Percentiles rank a stretch among this genome's conserved stretches.
phyloP scores from a whole-genome alignment of 2,113 vertebrate species.

The Dicentrarchus labrax region DNA sequence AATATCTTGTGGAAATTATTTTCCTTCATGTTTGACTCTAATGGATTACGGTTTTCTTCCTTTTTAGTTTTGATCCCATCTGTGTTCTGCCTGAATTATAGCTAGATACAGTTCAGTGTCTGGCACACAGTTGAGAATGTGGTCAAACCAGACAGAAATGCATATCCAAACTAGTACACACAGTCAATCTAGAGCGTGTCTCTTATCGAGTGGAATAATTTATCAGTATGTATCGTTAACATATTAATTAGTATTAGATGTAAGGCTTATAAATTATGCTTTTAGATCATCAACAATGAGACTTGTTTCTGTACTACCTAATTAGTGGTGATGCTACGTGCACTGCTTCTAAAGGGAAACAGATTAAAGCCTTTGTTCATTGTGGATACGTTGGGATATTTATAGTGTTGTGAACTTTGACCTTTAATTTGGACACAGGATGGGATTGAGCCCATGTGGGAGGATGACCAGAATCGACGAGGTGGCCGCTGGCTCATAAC shows the following conservation, averaged over 20 bases:
- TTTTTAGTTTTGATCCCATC: not conserved
- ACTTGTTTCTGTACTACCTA: too few species aligned
- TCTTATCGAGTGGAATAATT: not conserved
- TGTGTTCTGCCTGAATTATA: not conserved
- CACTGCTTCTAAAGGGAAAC: not conserved
- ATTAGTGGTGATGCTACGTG: not conserved
- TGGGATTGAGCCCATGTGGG: slow-evolving; percentile 99
- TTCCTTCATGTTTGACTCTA: not conserved
- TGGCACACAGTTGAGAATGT: not conserved
- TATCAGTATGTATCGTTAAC: not conserved
- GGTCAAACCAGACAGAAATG: not conserved
- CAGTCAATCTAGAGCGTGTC: not conserved
- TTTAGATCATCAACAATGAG: not conserved
- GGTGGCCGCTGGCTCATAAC: slow-evolving; percentile 98
- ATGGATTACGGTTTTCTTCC: too few species aligned
- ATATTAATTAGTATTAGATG: not conserved
- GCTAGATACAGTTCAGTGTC: not conserved
- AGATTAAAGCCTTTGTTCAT: not conserved
- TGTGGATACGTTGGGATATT: not conserved
- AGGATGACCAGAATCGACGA: slow-evolving; percentile 94
- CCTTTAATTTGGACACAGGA: slow-evolving; percentile 84
- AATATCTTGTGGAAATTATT: not conserved
- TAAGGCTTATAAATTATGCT: not conserved
- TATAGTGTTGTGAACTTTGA: not conserved
- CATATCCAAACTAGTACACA: not conserved